Base-by-base conservation (phyloP, 1,140 invertebrate genomes). In the Proctacanthus coquilletti region DNA sequence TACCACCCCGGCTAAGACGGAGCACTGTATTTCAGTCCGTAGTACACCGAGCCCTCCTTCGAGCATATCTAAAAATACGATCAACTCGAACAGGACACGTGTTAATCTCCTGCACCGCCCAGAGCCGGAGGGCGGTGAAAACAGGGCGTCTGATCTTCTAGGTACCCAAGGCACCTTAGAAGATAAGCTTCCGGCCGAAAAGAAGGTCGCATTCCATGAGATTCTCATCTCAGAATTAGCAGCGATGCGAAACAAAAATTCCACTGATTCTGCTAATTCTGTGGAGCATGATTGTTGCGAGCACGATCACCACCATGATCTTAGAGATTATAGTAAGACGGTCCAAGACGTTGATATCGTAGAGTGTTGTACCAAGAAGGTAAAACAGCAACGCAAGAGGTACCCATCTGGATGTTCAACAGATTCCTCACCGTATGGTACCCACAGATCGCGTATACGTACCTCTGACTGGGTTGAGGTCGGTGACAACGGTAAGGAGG, bases 401-500 rank as follows among this genome's bases (percentile, higher is more conserved):
- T 53, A 51, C 17, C 54, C 56, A 20, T 60, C 56, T 3, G 56
- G 56, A 19, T 57, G 54, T 42, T 60, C 57, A 8, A 57, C 54
- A n/a, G 57, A 60, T 18, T 57, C 56, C 0, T 60, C 57, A 13
- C 56, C 57, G 0, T 60, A 53, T 15, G 57, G 56, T n/a, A 60
- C 56, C 1, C 55, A 60, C 29, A 45, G 56, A n/a, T 60, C 53
- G 31, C 48, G 56, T 9, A 59, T 59, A 11, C 44, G 56, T 21
- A 59, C 56, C 17, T 56, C 56, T 8, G 56, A 59, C 36, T 59
- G 56, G 56, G 55, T 59, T 20, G 56, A 59, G 46, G 56, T 59
- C 36, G 56, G 56, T 34, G 56, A 59, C 38, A 59, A 59, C 45
- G 56, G 56, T 33, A 59, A 58, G 18, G 46, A 56, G 32, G 53